Evolutionary conservation across 2,797 vertebrate species (phyloP).

Genomic region (Brachymystax lenok): DNA sequence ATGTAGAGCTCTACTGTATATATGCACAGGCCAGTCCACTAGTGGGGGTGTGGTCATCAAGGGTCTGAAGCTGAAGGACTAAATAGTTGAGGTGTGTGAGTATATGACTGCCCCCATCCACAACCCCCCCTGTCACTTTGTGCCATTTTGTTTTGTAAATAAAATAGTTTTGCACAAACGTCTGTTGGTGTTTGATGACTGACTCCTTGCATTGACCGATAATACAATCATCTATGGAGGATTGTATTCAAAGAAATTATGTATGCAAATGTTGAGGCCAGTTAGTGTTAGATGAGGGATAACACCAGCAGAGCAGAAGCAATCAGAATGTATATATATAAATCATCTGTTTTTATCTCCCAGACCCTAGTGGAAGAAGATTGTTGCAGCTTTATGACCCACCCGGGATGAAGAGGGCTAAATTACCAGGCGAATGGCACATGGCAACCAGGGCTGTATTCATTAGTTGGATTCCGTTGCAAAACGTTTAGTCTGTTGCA

Average conservation of each 20-base stretch:
- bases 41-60: not conserved
- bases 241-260: not conserved
- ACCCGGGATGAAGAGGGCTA: no score
- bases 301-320: no score
- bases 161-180: constrained; percentile 99
- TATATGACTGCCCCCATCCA: constrained; percentile 73
- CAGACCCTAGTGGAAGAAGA: no score
- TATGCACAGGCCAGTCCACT: not conserved
- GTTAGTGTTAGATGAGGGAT: no score
- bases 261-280: no score
- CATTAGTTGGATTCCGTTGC: no score
- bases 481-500: no score
- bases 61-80: constrained; percentile 54
- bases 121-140: constrained; percentile 85
- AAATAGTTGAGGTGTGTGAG: constrained; percentile 85
- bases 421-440: no score
- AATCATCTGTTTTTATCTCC: no score
- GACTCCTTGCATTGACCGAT: not conserved
- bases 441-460: no score
- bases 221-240: not conserved
- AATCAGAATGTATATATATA: no score
- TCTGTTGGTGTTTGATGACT: constrained; percentile 41
- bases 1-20: not conserved
- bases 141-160: constrained; percentile 99
- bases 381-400: no score